Evolutionary conservation across 2,888 invertebrate species (phyloP).

Genomic region (Biston betularia): DNA sequence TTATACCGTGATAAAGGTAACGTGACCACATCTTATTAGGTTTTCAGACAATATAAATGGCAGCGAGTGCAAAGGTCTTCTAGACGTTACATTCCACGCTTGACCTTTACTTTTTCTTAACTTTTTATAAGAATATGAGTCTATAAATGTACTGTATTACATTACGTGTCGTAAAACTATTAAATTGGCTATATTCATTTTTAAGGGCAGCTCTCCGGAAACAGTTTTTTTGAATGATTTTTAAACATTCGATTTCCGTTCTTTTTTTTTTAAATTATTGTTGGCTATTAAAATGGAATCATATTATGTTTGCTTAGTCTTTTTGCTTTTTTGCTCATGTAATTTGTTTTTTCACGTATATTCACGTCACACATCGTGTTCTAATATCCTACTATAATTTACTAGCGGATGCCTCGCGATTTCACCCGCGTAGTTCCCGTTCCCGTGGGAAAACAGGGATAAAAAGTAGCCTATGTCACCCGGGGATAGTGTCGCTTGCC

Average conservation of each 20-base stretch:
- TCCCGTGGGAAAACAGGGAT: too few relatives aligned
- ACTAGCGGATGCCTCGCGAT: too few relatives aligned
- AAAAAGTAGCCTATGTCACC: too few relatives aligned
- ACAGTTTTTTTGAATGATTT: conserved; percentile 5
- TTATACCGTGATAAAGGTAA: conserved; percentile 13
- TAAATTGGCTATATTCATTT: conserved; percentile 10
- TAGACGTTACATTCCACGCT: conserved; percentile 41
- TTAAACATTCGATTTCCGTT: conserved; percentile 15
- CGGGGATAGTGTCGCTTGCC: too few relatives aligned
- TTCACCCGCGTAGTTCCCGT: too few relatives aligned
- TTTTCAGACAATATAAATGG: conserved; percentile 11
- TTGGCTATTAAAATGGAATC: background rate
- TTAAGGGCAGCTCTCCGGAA: conserved; percentile 14
- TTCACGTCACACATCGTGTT: too few relatives aligned
- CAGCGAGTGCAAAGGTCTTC: conserved; percentile 35
- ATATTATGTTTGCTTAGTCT: background rate
- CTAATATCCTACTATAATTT: too few relatives aligned
- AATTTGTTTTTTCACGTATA: background rate
- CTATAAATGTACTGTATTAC: conserved; percentile 15
- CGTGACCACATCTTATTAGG: conserved; percentile 31
- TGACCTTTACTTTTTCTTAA: conserved; percentile 47
- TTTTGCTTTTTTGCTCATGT: too few relatives aligned
- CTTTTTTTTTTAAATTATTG: background rate
- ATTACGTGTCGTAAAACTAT: background rate
- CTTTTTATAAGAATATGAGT: conserved; percentile 29